Evolutionary conservation across 2,113 vertebrate genomes (phyloP), one percentile per base, ranked within the genome.

Genomic region (Meriones unguiculatus): DNA sequence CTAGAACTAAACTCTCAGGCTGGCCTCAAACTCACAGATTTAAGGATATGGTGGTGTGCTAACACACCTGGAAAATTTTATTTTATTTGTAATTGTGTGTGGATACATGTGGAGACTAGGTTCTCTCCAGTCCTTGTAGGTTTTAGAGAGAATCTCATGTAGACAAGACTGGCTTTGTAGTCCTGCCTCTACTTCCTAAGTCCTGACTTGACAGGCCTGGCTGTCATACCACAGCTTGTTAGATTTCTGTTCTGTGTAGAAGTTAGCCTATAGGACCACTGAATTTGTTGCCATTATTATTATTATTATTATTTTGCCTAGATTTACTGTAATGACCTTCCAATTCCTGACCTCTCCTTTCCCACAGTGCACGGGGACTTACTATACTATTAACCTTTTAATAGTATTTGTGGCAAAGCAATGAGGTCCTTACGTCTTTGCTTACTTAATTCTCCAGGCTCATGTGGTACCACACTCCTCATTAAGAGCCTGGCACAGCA

Each of bases 241-340:
- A 62, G 24, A 64, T 38, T 64, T 62, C 82, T 65, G 28, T 17
- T 52, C 4, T 87, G 64, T 52, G 5, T 86, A 50, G 28, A 50
- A 30, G 41, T 69, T 12, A 69, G 59, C 30, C 25, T 46, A 64
- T 15, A 78, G 30, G 7, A 57, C 50, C 64, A 22, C 41, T 86
- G 64, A 50, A 50, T 86, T 86, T 64, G 25, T n/a, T 46, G 14
- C 38, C 24, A 20, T 28, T 85, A 18, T 46, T 57, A 46, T 46
- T 46, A 46, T 46, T 46, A 46, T 46, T 46, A 46, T 46, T 46
- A 46, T 94, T 94, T 82, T 81, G 82, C 70, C 15, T 69, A 22
- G 18, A 93, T 52, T 96, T 89, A 80, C 35, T 73, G 57, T 18
- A 54, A 15, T 94, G 69, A 46, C 41, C 59, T 95, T 92, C 12